Evolutionary conservation across 2,797 vertebrate genomes (phyloP).

Genomic region (Chanos chanos): DNA sequence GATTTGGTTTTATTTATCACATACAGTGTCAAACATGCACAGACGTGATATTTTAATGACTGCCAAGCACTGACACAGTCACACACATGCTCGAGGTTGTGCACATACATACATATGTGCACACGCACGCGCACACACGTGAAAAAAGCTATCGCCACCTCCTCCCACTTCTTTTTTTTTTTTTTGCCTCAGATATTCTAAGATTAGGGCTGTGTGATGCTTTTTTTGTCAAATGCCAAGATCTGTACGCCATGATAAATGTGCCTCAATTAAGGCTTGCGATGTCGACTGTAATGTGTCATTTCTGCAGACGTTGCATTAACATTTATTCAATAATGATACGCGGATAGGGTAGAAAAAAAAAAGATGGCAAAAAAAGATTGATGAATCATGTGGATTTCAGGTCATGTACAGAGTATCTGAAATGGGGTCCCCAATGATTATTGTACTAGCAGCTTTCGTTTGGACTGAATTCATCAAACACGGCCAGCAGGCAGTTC

Average conservation of each 20-base stretch:
- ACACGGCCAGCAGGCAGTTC: constrained; percentile 55
- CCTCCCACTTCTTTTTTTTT: too few species aligned
- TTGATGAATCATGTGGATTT: constrained; percentile 19
- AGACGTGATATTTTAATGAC: not conserved
- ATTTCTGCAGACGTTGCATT: constrained; percentile 17
- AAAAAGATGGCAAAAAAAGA: not conserved
- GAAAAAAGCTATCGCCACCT: too few species aligned
- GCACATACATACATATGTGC: not conserved
- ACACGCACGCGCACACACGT: not conserved
- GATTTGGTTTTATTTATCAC: too few species aligned
- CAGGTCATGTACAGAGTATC: constrained; percentile 6
- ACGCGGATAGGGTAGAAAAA: not conserved
- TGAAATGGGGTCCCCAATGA: constrained; percentile 20
- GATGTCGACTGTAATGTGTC: constrained; percentile 24
- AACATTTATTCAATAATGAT: constrained; percentile 29
- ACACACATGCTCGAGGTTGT: not conserved
- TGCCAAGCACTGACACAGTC: too few species aligned
- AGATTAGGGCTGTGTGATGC: constrained; percentile 14
- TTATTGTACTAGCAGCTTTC: constrained; percentile 2
- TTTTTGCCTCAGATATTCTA: too few species aligned
- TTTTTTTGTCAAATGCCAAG: constrained; percentile 17
- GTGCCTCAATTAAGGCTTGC: constrained; percentile 21
- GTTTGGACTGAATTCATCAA: constrained; percentile 61
- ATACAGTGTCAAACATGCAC: too few species aligned
- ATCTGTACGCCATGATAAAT: constrained; percentile 28